Evolutionary conservation across 2,888 invertebrate species (phyloP).

Genomic region (Ethmia dodecea): DNA sequence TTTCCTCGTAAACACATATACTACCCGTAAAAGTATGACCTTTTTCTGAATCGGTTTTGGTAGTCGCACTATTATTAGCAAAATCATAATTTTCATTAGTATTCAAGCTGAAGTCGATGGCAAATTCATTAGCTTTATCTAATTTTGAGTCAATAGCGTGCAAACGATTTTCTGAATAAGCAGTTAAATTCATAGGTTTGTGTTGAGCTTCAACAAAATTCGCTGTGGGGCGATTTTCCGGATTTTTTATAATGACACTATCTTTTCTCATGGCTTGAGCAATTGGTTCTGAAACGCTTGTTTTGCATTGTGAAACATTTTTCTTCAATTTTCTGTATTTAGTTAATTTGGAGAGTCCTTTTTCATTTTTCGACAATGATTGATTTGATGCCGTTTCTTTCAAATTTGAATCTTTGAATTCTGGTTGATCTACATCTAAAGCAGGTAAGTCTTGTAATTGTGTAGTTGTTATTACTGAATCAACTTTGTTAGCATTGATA

Average conservation of each 20-base stretch:
- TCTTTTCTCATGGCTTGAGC: conserved; percentile 47
- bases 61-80: background rate
- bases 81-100: conserved; percentile 24
- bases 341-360: conserved; percentile 52
- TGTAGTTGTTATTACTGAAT: conserved; percentile 26
- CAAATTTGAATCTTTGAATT: conserved; percentile 15
- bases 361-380: conserved; percentile 32
- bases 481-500: conserved; percentile 64
- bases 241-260: conserved; percentile 71
- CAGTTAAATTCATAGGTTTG: conserved; percentile 36
- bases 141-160: conserved; percentile 8
- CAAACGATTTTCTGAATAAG: conserved; percentile 21
- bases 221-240: conserved; percentile 30
- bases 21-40: background rate
- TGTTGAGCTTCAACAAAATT: conserved; percentile 16
- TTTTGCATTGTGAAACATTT: conserved; percentile 23
- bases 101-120: conserved; percentile 55
- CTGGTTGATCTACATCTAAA: conserved; percentile 29
- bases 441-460: conserved; percentile 31
- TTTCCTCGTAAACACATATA: background rate
- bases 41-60: background rate
- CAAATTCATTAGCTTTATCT: conserved; percentile 28
- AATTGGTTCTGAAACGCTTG: conserved; percentile 19
- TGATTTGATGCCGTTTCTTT: conserved; percentile 17
- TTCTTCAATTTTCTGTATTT: conserved; percentile 56